Evolutionary conservation across 2,888 invertebrate species (phyloP).

Genomic region (Holacanthella duospinosa): DNA sequence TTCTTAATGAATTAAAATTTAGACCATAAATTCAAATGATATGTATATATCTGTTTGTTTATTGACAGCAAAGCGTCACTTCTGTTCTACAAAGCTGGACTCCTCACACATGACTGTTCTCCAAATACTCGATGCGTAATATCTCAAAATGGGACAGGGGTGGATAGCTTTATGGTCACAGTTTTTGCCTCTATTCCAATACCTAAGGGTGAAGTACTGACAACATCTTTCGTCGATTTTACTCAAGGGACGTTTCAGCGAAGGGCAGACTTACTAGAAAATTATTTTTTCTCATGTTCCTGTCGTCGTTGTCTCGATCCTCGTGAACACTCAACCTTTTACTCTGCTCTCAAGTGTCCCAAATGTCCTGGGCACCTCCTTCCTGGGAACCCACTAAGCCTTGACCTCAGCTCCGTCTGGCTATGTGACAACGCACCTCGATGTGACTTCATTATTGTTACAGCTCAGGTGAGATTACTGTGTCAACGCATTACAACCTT

Average conservation of each 20-base stretch:
- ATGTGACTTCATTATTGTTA: slow-evolving; percentile 4
- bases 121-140: slow-evolving; percentile 31
- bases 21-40: too few relatives aligned
- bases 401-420: slow-evolving; percentile 4
- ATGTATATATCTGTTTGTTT: too few relatives aligned
- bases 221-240: neutral
- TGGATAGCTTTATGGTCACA: neutral
- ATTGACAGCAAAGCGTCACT: slow-evolving; percentile 33
- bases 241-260: slow-evolving; percentile 10
- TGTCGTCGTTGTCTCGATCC: slow-evolving; percentile 7
- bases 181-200: slow-evolving; percentile 9
- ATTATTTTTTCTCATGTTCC: slow-evolving; percentile 1
- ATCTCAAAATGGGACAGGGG: slow-evolving; percentile 1
- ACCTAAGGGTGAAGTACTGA: slow-evolving; percentile 6
- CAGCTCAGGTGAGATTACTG: slow-evolving; percentile 3
- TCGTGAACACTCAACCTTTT: neutral
- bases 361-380: slow-evolving; percentile 7
- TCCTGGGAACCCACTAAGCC: slow-evolving; percentile 7
- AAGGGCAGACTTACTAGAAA: slow-evolving; percentile 1
- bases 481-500: too few relatives aligned
- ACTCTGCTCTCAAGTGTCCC: slow-evolving; percentile 7
- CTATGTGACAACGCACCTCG: slow-evolving; percentile 6
- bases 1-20: too few relatives aligned
- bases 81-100: slow-evolving; percentile 58
- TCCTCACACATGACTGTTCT: slow-evolving; percentile 63